A percentile compares a stretch with the other conserved stretches of the same genome.
Evolutionary conservation across 2,113 vertebrate genomes (phyloP).

Genomic region (Lagopus leucura): DNA sequence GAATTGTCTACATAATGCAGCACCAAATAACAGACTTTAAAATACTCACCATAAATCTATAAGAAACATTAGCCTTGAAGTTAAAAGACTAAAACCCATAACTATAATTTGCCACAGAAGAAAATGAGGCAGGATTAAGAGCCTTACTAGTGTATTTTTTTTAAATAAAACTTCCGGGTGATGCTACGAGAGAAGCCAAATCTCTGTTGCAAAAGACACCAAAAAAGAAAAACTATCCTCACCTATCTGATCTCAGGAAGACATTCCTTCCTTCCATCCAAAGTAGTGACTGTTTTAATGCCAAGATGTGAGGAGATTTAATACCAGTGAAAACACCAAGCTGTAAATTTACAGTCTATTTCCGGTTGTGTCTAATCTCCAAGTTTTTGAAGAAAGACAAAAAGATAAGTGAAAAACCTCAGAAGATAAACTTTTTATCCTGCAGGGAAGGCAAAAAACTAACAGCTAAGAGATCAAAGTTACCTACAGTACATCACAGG

Average conservation of each 20-base stretch:
- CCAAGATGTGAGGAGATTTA: not conserved
- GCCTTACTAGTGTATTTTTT: not conserved
- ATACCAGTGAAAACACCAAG: not conserved
- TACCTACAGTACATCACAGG: rapidly evolving
- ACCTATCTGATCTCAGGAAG: not conserved
- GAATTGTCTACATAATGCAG: not conserved
- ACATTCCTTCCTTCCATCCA: not conserved
- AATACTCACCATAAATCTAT: not conserved
- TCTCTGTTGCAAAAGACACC: not conserved
- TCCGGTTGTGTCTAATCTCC: not conserved
- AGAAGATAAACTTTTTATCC: not conserved
- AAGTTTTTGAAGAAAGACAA: not conserved
- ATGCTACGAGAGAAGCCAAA: not conserved
- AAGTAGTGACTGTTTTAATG: not conserved
- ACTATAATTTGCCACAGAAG: not conserved
- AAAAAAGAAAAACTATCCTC: not conserved
- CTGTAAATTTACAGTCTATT: not conserved
- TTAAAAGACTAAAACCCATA: not conserved
- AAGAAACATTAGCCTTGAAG: not conserved
- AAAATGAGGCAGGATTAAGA: not conserved
- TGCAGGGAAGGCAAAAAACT: not conserved
- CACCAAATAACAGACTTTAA: not conserved
- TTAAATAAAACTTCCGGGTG: not conserved
- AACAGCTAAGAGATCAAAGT: not conserved
- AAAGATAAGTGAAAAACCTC: not conserved